phyloP scores from a whole-genome alignment of 1,140 invertebrate species.

The Leptinotarsa lineolata region DNA sequence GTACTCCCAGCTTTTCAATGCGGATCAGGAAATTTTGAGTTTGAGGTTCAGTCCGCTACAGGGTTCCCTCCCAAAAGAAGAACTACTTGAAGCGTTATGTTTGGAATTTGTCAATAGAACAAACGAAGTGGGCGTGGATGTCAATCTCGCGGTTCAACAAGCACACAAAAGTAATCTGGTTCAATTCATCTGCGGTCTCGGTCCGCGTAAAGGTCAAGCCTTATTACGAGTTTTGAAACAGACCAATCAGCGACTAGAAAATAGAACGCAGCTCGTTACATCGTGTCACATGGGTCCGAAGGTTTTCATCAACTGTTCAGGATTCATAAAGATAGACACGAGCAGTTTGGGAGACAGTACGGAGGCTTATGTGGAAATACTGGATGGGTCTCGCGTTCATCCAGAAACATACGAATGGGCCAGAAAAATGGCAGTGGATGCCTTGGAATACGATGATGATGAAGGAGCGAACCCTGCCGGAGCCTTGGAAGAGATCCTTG shows the following conservation, averaged over 20 bases:
- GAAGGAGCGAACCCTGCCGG: constrained; percentile 94
- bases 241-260: constrained; percentile 90
- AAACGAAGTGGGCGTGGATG: constrained; percentile 98
- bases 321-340: constrained; percentile 97
- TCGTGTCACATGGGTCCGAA: constrained; percentile 96
- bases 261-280: constrained; percentile 93
- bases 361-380: constrained; percentile 92
- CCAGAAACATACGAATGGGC: constrained; percentile 99
- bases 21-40: constrained; percentile 94
- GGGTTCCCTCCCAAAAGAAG: constrained; percentile 70
- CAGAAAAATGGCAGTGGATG: constrained; percentile 99
- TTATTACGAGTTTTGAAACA: constrained; percentile 91
- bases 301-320: constrained; percentile 98
- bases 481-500: constrained; percentile 95
- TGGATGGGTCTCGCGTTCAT: constrained; percentile 97
- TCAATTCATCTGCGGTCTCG: constrained; percentile 97
- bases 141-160: constrained; percentile 90
- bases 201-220: constrained; percentile 90
- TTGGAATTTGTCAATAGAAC: constrained; percentile 92
- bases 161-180: constrained; percentile 87
- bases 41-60: constrained; percentile 89
- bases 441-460: constrained; percentile 96
- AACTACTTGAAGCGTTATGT: constrained; percentile 82
- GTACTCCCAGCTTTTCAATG: constrained; percentile 92
- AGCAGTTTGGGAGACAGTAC: constrained; percentile 91